These are phyloP conservation scores for Drosophila setifemur DNA, from an alignment of 1,140 invertebrate genomes.

Conservation along the genomic window DNA sequence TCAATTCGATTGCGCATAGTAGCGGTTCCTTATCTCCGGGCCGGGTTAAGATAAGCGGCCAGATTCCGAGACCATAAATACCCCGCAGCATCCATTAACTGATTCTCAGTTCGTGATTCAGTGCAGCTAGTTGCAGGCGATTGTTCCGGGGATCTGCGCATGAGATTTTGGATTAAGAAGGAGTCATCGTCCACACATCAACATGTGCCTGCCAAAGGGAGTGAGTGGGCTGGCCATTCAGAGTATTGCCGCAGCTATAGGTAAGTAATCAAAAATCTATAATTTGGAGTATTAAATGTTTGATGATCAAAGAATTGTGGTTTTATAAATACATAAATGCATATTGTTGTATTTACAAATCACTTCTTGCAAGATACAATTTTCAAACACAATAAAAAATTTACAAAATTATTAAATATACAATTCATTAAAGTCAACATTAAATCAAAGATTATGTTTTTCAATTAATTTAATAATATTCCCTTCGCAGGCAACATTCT, in stretches of 20 bases:
- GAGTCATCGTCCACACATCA: not conserved
- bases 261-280: no score
- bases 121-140: constrained; percentile 1
- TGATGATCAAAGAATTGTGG: no score
- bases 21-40: constrained; percentile 15
- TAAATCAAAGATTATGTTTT: not conserved
- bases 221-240: constrained; percentile 60
- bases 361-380: no score
- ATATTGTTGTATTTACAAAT: no score
- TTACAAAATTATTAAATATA: not conserved
- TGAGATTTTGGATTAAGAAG: not conserved
- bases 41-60: constrained; percentile 35
- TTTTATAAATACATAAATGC: no score
- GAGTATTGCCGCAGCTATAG: constrained; percentile 54
- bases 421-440: not conserved
- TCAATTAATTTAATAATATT: not conserved
- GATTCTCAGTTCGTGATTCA: constrained; percentile 48
- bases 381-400: no score
- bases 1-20: constrained; percentile 52
- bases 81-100: constrained; percentile 23
- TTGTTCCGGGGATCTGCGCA: not conserved
- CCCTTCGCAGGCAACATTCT: constrained; percentile 57
- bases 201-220: constrained; percentile 63
- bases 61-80: constrained; percentile 52
- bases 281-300: no score